Evolutionary conservation across 2,797 vertebrate species (phyloP).

Genomic region (Ctenochaetus hawaiiensis): DNA sequence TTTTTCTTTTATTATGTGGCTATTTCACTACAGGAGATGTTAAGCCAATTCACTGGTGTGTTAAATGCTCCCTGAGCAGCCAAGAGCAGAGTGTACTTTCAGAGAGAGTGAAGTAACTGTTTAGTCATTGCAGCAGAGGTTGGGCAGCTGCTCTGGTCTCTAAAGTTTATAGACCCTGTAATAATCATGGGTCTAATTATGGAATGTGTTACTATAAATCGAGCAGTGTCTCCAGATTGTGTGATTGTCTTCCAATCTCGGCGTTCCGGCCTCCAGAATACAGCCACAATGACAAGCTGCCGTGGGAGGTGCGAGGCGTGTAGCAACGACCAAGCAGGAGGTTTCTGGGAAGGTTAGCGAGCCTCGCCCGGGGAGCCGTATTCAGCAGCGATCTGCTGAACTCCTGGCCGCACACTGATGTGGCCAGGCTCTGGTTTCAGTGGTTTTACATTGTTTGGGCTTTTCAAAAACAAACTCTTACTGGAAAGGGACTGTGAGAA

Average conservation of each 20-base stretch:
- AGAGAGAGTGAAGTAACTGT: conserved; percentile 59
- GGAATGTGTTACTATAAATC: conserved; percentile 84
- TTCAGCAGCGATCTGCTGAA: conserved; percentile 77
- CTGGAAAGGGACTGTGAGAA: conserved; percentile 85
- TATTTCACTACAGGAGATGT: conserved; percentile 33
- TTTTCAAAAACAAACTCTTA: conserved; percentile 76
- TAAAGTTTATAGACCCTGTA: conserved; percentile 77
- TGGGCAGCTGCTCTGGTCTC: conserved; percentile 67
- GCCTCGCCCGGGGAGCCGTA: conserved; percentile 63
- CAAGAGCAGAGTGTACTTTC: conserved; percentile 43
- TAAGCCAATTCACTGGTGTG: conserved; percentile 27
- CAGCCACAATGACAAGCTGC: conserved; percentile 79
- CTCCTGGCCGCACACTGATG: conserved; percentile 80
- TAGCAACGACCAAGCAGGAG: conserved; percentile 65
- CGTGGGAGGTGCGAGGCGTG: conserved; percentile 49
- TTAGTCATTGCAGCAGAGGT: conserved; percentile 54
- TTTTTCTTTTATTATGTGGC: conserved; percentile 24
- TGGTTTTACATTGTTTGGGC: conserved; percentile 83
- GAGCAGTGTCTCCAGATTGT: conserved; percentile 52
- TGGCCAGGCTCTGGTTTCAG: conserved; percentile 81
- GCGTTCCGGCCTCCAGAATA: conserved; percentile 43
- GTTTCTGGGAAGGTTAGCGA: conserved; percentile 73
- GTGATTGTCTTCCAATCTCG: conserved; percentile 68
- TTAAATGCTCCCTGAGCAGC: conserved; percentile 26
- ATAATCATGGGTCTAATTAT: conserved; percentile 83